Evolutionary conservation across 92 coral and sea anemone species (phyloP), one percentile per base, ranked within the genome.

Genomic region (Porites evermanni): DNA sequence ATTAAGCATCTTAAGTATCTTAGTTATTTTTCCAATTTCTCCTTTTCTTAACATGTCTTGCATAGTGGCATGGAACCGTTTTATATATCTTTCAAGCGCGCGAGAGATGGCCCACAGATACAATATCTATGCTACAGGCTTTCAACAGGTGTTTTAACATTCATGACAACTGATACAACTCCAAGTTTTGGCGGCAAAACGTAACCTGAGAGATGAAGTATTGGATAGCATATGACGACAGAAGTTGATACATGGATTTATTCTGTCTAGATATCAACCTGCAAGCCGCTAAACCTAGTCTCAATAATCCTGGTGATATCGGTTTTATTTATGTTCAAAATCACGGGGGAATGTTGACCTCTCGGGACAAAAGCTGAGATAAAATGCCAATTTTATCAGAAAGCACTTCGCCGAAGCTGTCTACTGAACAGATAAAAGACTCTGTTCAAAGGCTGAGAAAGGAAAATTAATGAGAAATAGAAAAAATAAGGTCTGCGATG

Each of bases 281-380:
- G 24, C 6, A 2, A 20, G 32, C 77, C 21, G 12, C 71, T 81
- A 4, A 38, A 38, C 47, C 47, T 38, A 38, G 47, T 38, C 47
- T 38, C 47, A 38, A 3, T 38, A 38, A 38, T 38, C 47, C 38
- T 38, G 7, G 47, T 38, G 47, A 38, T 38, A 71, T 81, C 85
- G 29, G 12, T 38, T 19, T 11, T 19, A 21, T 70, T 29, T 59
- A 70, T 70, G 70, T 44, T 24, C 44, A 59, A 17, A 81, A 81
- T 81, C 38, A 64, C 78, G 26, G 59, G 26, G 44, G 59, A 74
- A 81, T 81, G 67, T 68, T 70, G 70, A 81, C 69, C 77, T 13
- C 20, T n/a, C 9, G n/a, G 13, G 7, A 38, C 21, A 59, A 44
- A 81, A 56, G 32, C 20, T 17, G 67, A 70, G 66, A 81, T 74